Base-by-base conservation (phyloP, 1,140 invertebrate species). In the Panonychus citri region DNA sequence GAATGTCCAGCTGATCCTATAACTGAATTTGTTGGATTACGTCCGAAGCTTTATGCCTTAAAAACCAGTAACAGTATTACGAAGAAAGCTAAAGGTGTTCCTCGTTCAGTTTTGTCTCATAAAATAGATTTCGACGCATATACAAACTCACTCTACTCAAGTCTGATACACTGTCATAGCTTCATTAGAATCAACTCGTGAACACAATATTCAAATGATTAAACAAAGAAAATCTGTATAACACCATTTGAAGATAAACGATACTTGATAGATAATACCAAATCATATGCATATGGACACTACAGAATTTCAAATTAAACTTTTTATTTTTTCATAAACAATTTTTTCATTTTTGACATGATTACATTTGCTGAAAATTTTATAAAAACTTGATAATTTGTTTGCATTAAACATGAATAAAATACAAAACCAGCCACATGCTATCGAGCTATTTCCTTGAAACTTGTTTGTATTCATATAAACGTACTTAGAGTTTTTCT, bases 61-160 rank as follows among this genome's bases (percentile, higher is more conserved):
- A 24, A 39, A 51, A 19, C 24, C 1, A 21, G 51, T 30, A 13
- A 10, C 13, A 7, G 21, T 26, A 24, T 34, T 39, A 46, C 7
- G 21, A 46, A 50, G 52, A 55, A 56, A 50, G 37, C 53, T 7
- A 59, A 59, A 51, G 43, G 57, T 15, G 43, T n/a, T 53, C 30
- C 30, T 7, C 5, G 30, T 7, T 5, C 30, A 7, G 30, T 34
- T 7, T 34, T 12, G 12, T n/a, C 5, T 7, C 5, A 34, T 1
- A 34, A 34, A 34, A 34, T 34, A n/a, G n/a, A n/a, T n/a, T n/a
- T n/a, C n/a, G n/a, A n/a, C 12, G 12, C 30, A 7, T 34, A 7
- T 12, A 12, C 5, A 7, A 12, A 34, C 12, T 34, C n/a, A n/a
- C 5, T 12, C 5, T 34, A 7, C n/a, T n/a, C n/a, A n/a, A n/a